Evolutionary conservation across 1,140 invertebrate genomes (phyloP).

Genomic region (Orchestia grillus): DNA sequence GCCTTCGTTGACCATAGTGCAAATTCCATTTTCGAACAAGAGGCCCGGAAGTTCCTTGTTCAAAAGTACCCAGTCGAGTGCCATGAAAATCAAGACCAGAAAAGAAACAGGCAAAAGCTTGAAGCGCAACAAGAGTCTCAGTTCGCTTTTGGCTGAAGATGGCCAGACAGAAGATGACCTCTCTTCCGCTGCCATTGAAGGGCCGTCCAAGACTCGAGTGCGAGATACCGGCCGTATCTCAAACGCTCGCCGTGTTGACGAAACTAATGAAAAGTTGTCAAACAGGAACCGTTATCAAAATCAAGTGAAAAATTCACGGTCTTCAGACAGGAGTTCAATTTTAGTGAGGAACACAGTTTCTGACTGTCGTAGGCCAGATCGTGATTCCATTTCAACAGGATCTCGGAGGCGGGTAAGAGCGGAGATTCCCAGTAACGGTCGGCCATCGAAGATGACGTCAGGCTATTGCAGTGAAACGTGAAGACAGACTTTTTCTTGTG

Average conservation of each 20-base stretch:
- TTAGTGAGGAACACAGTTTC: not conserved
- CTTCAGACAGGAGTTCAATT: constrained; percentile 10
- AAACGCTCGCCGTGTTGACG: not conserved
- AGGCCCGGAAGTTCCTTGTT: constrained; percentile 20
- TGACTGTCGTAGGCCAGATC: not conserved
- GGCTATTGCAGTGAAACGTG: not conserved
- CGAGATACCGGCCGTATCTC: not conserved
- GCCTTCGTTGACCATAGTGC: not conserved
- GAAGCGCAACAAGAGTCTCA: constrained; percentile 11
- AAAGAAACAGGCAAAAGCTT: not conserved
- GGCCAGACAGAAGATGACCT: not conserved
- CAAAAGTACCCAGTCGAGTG: constrained; percentile 38
- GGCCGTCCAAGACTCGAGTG: not conserved
- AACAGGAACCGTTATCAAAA: constrained; percentile 2
- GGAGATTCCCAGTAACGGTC: not conserved
- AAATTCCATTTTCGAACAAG: constrained; percentile 8
- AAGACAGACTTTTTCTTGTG: constrained; percentile 42
- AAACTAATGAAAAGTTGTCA: constrained; percentile 49
- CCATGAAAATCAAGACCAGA: constrained; percentile 48
- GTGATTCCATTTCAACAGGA: not conserved
- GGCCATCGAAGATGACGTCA: constrained; percentile 15
- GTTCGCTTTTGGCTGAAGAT: not conserved
- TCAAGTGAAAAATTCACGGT: not conserved
- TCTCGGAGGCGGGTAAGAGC: not conserved
- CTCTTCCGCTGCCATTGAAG: not conserved